Evolutionary conservation across 2,797 vertebrate species (phyloP), one percentile per base, ranked within the genome.

Genomic region (Bufotes viridis): DNA sequence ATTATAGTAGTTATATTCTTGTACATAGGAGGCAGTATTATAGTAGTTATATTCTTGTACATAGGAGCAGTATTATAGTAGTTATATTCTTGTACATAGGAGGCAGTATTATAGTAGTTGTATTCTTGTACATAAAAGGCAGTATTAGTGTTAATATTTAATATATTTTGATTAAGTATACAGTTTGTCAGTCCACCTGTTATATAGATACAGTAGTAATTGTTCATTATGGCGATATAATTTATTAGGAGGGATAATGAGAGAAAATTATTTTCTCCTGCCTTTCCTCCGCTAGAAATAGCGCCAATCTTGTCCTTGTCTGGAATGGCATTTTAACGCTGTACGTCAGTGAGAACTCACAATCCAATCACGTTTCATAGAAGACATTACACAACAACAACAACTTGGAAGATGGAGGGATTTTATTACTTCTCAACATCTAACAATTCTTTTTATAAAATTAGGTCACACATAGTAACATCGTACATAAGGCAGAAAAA

Each of bases 41-140:
- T 26, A 67, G 65, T 63, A 63, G 61, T 63, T 63, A 63, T 63
- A 63, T 63, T 63, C 61, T n/a, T 63, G 22, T 63, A 63, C 12
- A 63, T 63, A 63, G 61, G 22, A n/a, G 61, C 26, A 69, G 67
- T 29, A 69, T 72, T 72, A 72, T 72, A 72, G 69, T 72, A 72
- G 69, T 72, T 72, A 72, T 72, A 18, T 74, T 74, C 17, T 74
- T 74, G 34, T 74, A 49, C 0, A 74, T 51, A 24, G 34, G 72
- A 13, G 67, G 72, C 9, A 74, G 34, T 74, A 74, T 74, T 74
- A 74, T 49, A 74, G 72, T 74, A 51, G 65, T 49, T 49, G 22
- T 69, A 69, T 69, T 67, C 63, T 24, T 65, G 63, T 65, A 24
- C n/a, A n/a, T n/a, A n/a, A n/a, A n/a, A n/a, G n/a, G n/a, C n/a